Base-by-base conservation (phyloP, 2,888 invertebrate genomes). In the Drosophila limbata region DNA sequence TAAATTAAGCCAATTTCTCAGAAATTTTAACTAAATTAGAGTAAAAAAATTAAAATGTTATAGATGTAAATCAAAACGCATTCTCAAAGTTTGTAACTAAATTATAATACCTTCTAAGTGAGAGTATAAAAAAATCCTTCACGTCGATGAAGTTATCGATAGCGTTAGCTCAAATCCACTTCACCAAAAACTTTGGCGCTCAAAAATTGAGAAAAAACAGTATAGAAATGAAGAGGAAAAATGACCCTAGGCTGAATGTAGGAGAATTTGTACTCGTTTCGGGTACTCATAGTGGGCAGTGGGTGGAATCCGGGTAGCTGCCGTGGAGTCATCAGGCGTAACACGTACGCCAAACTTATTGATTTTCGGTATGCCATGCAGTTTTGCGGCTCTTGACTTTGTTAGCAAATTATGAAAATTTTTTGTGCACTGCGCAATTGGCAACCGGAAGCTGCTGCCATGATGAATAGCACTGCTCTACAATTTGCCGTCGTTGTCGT, bases 401-500 rank as follows among this genome's bases (percentile, higher is more conserved):
- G 84, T 84, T 84, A 81, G 85, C 82, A 76, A 84, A 84, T 84
- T 89, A 89, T 84, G 88, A 89, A 84, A 89, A 84, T 87, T 84
- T 89, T 84, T 89, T 84, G 70, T 85, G 72, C 85, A 47, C 67
- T 66, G 76, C 62, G 85, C 60, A 65, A 63, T 80, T 71, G 62
- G 60, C 70, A 75, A 78, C 53, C 70, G 68, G 69, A 84, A 78
- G 66, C 59, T 48, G 71, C 55, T 69, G 73, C 57, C 69, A 51
- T 75, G 82, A 84, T 84, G 75, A 69, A 77, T 86, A 62, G 70
- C 67, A 31, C 25, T 51, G 25, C 51, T 40, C 64, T 1, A 35
- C 50, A 28, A 39, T 40, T 28, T 19, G 15, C n/a, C 39, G 37
- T 42, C 19, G 45, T 9, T 19, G 33, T 17, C 10, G 28, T 28